Evolutionary conservation across 2,797 vertebrate species (phyloP).

Genomic region (Hipposideros larvatus): DNA sequence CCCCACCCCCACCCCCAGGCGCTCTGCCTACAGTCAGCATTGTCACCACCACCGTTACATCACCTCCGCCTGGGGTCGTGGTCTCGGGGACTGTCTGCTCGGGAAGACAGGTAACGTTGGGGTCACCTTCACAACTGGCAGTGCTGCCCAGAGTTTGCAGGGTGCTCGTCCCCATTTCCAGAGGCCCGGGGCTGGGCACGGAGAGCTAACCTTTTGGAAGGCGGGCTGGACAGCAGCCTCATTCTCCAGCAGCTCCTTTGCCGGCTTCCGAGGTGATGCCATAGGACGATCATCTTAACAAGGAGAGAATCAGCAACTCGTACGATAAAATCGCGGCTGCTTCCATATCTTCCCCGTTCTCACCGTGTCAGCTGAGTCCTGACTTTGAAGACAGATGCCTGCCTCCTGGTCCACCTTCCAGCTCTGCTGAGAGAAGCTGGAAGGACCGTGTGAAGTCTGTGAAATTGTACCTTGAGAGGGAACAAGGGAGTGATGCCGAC

Average conservation of each 20-base stretch:
- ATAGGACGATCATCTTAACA: background rate
- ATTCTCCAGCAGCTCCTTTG: background rate
- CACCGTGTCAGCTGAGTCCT: background rate
- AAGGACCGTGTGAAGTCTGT: background rate
- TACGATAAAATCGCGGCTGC: background rate
- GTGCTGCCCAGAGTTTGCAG: background rate
- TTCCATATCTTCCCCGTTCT: background rate
- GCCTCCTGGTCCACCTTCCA: rapidly evolving
- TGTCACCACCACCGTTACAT: rapidly evolving
- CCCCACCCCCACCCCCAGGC: background rate
- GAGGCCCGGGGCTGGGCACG: too few species aligned
- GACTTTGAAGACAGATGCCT: background rate
- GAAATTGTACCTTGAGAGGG: rapidly evolving
- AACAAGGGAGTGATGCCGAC: rapidly evolving
- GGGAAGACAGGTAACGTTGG: too few species aligned
- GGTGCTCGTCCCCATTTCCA: rapidly evolving
- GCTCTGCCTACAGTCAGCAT: background rate
- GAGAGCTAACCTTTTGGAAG: background rate
- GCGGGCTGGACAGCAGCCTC: background rate
- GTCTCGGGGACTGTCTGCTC: background rate
- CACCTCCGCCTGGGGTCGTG: rapidly evolving
- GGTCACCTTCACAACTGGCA: too few species aligned
- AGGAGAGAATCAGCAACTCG: background rate
- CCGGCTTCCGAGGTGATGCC: background rate
- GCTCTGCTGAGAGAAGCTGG: background rate